phyloP scores from a whole-genome alignment of 1,140 invertebrate species.

The Cepaea nemoralis region DNA sequence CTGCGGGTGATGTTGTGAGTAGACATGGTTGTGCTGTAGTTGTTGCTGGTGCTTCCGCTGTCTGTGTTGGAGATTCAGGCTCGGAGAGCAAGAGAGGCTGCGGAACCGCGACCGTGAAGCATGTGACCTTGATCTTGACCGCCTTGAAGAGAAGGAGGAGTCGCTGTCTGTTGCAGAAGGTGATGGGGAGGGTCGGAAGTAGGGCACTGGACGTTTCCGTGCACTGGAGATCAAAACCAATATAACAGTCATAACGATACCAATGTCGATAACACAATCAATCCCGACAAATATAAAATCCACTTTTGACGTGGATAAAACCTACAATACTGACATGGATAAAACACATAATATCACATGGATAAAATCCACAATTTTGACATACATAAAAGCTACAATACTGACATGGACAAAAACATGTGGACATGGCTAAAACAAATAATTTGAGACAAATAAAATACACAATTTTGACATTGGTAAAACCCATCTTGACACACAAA shows the following conservation, averaged over 20 bases:
- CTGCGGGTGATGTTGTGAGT: neutral
- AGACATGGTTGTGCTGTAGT: neutral
- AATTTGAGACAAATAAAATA: too few species aligned
- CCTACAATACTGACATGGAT: too few species aligned
- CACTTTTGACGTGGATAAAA: too few species aligned
- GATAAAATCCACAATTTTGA: too few species aligned
- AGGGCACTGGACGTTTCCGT: slow-evolving; percentile 89
- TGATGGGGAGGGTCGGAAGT: slow-evolving; percentile 85
- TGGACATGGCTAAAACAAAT: too few species aligned
- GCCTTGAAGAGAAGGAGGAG: slow-evolving; percentile 36
- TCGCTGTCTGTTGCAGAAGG: slow-evolving; percentile 72
- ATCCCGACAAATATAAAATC: neutral
- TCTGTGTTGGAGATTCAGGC: slow-evolving; percentile 30
- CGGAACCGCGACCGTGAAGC: slow-evolving; percentile 45
- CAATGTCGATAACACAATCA: too few species aligned
- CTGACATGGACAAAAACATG: too few species aligned
- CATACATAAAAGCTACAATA: too few species aligned
- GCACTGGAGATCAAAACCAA: slow-evolving; percentile 77
- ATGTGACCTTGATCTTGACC: slow-evolving; percentile 34
- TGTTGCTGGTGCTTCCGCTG: slow-evolving; percentile 28
- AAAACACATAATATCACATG: too few species aligned
- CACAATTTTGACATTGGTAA: too few species aligned
- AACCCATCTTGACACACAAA: too few species aligned
- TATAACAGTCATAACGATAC: neutral
- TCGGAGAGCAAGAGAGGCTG: slow-evolving; percentile 44